Conservation (phyloP, 2,113 vertebrate species). For the Oryzias javanicus region DNA sequence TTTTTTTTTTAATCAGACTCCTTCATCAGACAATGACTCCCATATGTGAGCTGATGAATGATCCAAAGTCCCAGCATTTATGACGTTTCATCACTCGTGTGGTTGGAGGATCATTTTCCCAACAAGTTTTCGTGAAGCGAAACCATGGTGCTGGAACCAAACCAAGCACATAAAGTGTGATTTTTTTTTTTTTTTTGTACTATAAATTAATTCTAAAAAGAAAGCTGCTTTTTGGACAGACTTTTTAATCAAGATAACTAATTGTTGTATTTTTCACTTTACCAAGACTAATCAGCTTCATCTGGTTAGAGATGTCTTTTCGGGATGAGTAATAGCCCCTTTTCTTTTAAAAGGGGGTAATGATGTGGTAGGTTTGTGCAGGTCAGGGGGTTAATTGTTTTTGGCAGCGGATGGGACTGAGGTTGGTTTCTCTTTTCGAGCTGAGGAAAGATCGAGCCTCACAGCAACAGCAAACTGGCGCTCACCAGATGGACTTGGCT, state of each 20-base stretch:
- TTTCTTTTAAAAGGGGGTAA: constrained; percentile 29
- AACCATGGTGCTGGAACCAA: background rate
- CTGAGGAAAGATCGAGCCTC: constrained; percentile 7
- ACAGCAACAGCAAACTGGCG: constrained; percentile 18
- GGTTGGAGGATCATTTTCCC: constrained; percentile 13
- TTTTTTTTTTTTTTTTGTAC: background rate
- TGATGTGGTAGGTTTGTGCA: constrained; percentile 45
- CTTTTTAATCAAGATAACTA: constrained; percentile 24
- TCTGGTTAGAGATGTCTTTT: constrained; percentile 20
- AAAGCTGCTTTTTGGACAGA: background rate
- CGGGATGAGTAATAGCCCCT: constrained; percentile 23
- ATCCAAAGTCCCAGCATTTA: constrained; percentile 17
- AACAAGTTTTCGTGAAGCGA: constrained; percentile 2
- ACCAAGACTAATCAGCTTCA: constrained; percentile 25
- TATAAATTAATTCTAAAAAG: background rate
- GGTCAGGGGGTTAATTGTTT: constrained; percentile 54
- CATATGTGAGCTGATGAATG: constrained; percentile 53
- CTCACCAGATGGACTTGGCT: constrained; percentile 24
- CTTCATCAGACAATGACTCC: constrained; percentile 48
- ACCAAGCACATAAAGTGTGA: too few species aligned
- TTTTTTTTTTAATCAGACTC: constrained; percentile 39
- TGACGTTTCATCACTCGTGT: constrained; percentile 16
- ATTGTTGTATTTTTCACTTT: constrained; percentile 13
- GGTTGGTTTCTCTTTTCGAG: constrained; percentile 24
- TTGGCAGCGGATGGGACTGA: constrained; percentile 35